phyloP scores from a whole-genome alignment of 2,888 invertebrate species.

The Pammene aurita region DNA sequence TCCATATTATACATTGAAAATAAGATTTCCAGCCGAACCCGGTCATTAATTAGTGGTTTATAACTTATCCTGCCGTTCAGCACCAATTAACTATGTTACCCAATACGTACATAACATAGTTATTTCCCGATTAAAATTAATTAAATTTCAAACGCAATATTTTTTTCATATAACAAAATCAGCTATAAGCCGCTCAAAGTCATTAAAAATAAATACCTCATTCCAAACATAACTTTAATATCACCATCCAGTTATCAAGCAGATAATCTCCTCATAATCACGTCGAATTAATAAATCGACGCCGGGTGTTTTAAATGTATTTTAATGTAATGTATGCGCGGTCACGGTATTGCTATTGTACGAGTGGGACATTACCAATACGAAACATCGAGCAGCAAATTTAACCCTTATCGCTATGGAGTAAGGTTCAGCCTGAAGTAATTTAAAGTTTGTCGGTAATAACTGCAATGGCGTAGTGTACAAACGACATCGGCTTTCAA shows the following conservation, averaged over 20 bases:
- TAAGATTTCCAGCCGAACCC: too few species aligned
- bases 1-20: too few species aligned
- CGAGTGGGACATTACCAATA: not conserved
- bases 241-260: slow-evolving; percentile 16
- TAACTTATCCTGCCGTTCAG: too few species aligned
- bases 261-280: slow-evolving; percentile 25
- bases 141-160: too few species aligned
- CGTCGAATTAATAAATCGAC: slow-evolving; percentile 35
- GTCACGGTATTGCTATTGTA: slow-evolving; percentile 33
- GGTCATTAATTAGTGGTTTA: too few species aligned
- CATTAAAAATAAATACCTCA: slow-evolving; percentile 15
- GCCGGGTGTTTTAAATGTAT: slow-evolving; percentile 37
- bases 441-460: slow-evolving; percentile 4
- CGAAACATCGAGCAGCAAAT: not conserved
- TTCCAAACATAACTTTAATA: not conserved
- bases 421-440: not conserved
- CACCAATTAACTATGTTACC: too few species aligned
- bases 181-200: not conserved
- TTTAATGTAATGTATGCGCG: slow-evolving; percentile 32
- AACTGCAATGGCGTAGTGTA: slow-evolving; percentile 34
- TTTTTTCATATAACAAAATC: not conserved
- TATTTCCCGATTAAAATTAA: too few species aligned
- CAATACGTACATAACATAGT: too few species aligned
- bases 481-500: slow-evolving; percentile 28
- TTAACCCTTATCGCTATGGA: not conserved